Evolutionary conservation across 2,888 invertebrate genomes (phyloP), one percentile per base, ranked within the genome.

Genomic region (Sussaba pulchella): DNA sequence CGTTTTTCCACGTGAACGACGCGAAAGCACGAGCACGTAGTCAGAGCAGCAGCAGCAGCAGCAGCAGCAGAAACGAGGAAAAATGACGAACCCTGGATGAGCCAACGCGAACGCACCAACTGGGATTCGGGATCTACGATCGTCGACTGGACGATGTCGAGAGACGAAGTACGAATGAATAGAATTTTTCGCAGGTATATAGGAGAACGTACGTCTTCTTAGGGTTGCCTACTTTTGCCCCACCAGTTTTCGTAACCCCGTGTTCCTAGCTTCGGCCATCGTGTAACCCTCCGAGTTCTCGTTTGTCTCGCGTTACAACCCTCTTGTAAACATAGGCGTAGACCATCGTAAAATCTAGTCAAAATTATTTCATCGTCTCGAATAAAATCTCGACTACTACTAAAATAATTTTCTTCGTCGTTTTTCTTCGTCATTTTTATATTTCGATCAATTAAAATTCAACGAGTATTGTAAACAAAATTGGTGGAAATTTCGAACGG

Each of bases 131-230:
- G 36, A 24, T 63, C 41, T 26, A 54, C 54, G 70, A 75, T 61
- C 75, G 10, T 9, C 31, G 45, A 66, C 75, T 71, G 71, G 70
- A 64, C 31, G 41, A 63, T 61, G 47, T 52, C 61, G 52, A 73
- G 45, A 70, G 78, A 6, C 6, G 31, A 5, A 31, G 31, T 76
- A 74, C 69, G 61, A 82, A 73, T 84, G 84, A 85, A 84, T 83
- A 84, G 85, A 83, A 57, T 81, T 81, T 90, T 89, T 88, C 86
- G 88, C 90, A 91, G 91, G 91, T 91, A 91, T 86, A 79, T 39
- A 50, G 63, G 50, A 64, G 63, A 61, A 39, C 31, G 31, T 2
- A 31, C 6, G 14, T 57, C 47, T 43, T 82, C 83, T 85, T 87
- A 87, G 86, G 88, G 88, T 87, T 83, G 86, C 88, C 57, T 84